Evolutionary conservation across 2,797 vertebrate species (phyloP).

Genomic region (Dendrocincla tyrannina): DNA sequence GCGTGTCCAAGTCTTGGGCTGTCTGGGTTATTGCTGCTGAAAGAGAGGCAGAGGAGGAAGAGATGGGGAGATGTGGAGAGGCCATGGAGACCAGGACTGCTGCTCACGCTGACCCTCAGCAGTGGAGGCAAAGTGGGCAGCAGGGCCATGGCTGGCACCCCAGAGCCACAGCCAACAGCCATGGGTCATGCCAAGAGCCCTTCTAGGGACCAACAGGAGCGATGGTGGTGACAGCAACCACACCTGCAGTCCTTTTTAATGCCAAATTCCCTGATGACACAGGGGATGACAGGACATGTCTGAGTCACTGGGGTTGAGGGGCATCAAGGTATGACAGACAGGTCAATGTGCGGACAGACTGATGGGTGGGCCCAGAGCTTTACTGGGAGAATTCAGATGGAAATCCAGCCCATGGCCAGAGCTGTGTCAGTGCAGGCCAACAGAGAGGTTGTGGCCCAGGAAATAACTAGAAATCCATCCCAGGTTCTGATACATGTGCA

Average conservation of each 20-base stretch:
- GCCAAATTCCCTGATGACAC: not conserved
- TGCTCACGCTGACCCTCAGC: not conserved
- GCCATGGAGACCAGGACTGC: not conserved
- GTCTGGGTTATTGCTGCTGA: not conserved
- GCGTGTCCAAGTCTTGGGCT: not conserved
- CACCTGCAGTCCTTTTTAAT: not conserved
- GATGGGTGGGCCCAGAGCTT: not conserved
- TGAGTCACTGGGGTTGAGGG: accelerated
- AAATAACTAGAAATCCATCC: not conserved
- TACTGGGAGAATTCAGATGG: not conserved
- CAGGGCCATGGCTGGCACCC: accelerated
- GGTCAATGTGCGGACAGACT: not conserved
- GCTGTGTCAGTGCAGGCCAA: not conserved
- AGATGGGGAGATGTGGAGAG: not conserved
- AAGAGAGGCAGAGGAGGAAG: not conserved
- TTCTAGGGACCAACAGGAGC: not conserved
- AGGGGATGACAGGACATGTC: not conserved
- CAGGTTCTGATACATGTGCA: not conserved
- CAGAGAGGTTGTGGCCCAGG: not conserved
- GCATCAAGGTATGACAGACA: not conserved
- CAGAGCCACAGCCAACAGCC: not conserved
- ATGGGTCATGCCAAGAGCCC: not conserved
- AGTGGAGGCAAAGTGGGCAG: not conserved
- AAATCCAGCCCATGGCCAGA: not conserved
- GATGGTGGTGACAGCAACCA: not conserved